Base-by-base conservation (phyloP, 2,113 vertebrate species). In the Ascaphus truei region DNA sequence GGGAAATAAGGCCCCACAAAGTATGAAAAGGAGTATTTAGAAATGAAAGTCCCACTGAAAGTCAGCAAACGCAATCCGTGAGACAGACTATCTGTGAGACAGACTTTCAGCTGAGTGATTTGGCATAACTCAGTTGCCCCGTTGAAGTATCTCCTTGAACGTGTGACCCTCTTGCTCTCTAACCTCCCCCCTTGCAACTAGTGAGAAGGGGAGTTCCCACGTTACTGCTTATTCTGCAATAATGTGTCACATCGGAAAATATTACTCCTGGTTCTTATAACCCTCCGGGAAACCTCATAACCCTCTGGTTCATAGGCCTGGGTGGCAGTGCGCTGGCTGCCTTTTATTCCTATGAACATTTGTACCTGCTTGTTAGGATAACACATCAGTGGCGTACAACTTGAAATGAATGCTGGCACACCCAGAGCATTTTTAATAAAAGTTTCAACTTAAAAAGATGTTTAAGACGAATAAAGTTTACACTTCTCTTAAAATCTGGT, bases 1-100 rank as follows among this genome's bases (percentile, higher is more conserved):
- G 80, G 80, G 80, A 83, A 78, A 9, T 45, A 73, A 82, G 73
- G 45, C 73, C 75, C 81, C 76, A 62, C 52, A 76, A 86, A 86
- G 71, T 75, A 81, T 81, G 75, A 51, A 66, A 33, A 76, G 73
- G 74, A 80, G 50, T 51, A 66, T 56, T 66, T 55, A 53, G 62
- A 66, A 66, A 56, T 66, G 50, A 37, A 56, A 66, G 39, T 53
- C 68, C 73, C 75, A 27, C 34, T 68, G 62, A 48, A 8, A 5
- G 31, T 1, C 47, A 72, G 71, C 0, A 41, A 1, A 1, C 75
- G 52, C 48, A 65, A n/a, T 34, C 74, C 71, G 52, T 30, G 67
- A 75, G 62, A 74, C 25, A 25, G n/a, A 52, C 16, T 18, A 11
- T 25, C 9, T 27, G 73, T 50, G 63, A 61, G 48, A 55, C 29